Base-by-base conservation (phyloP, 2,888 invertebrate species). In the Caenorhabditis sp. region DNA sequence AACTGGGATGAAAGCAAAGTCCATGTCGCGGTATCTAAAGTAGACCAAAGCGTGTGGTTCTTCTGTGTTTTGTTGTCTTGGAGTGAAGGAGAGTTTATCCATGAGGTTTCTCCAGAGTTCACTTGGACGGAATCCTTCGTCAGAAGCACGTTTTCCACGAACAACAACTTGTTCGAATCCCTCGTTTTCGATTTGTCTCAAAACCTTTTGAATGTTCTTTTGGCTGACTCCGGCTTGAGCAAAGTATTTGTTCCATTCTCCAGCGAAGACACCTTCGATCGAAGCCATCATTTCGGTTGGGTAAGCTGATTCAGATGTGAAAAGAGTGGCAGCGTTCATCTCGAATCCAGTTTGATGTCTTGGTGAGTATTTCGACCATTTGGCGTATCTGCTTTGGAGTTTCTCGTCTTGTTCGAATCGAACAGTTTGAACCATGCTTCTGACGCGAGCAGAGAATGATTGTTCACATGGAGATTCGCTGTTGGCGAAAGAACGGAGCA, bases 1-100 rank as follows among this genome's bases (percentile, higher is more conserved):
- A 59, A 87, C 53, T 55, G 85, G 83, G 63, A 86, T 65, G 69
- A 86, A 76, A 54, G 79, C 83, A 71, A 75, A 76, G 70, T 87
- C 86, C 71, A 86, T 71, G 66, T 83, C 81, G 37, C 75, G 74
- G 79, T 73, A 51, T 77, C 81, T 76, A 66, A 81, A 49, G 72
- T 77, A 77, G 64, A 79, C 24, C 62, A 81, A 59, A 49, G 78
- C 81, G 43, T 76, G 77, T 61, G 74, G 68, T 36, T 76, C 69
- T 36, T 76, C 69, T 37, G 58, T 60, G 62, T 59, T 63, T 55
- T 68, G 66, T 50, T 66, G 61, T 55, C 80, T 74, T 65, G 69
- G 77, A 63, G 64, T 63, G 73, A 78, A 72, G 27, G 67, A 54
- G 55, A 80, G 73, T 57, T 72, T 71, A 57, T 76, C 69, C 27